A percentile compares a stretch with the other conserved stretches of the same genome.
phyloP scores from a whole-genome alignment of 2,888 invertebrate genomes.

The Exephanes ischioxanthus region DNA sequence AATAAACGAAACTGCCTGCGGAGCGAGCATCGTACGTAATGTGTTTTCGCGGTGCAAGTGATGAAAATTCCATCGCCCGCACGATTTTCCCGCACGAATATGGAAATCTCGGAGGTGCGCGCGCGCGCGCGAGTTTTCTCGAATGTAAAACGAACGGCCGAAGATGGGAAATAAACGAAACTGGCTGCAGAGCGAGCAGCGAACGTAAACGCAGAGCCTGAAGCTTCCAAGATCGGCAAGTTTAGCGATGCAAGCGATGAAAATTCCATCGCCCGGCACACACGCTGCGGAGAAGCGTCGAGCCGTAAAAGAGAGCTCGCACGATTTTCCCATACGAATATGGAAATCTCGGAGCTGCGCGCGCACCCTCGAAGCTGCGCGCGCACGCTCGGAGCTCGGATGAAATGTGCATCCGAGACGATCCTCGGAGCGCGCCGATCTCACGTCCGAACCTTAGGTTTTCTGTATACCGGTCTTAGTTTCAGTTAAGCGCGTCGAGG shows the following conservation, averaged over 20 bases:
- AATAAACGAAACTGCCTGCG: not conserved
- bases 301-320: constrained; percentile 47
- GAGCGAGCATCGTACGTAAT: constrained; percentile 21
- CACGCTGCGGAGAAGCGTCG: not conserved
- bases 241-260: constrained; percentile 51
- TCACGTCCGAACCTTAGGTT: constrained; percentile 47
- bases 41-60: constrained; percentile 42
- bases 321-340: constrained; percentile 74
- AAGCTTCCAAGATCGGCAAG: constrained; percentile 39
- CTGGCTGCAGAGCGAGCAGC: not conserved
- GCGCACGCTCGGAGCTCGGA: constrained; percentile 44
- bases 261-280: constrained; percentile 30
- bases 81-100: too few species aligned
- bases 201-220: constrained; percentile 37
- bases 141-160: not conserved
- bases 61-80: constrained; percentile 45
- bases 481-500: constrained; percentile 22
- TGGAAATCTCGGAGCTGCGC: constrained; percentile 70
- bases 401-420: constrained; percentile 72
- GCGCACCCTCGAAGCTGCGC: constrained; percentile 37
- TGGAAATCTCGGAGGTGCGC: too few species aligned
- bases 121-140: not conserved
- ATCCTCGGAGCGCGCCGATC: constrained; percentile 44
- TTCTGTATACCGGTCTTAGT: constrained; percentile 14
- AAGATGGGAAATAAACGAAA: not conserved